A percentile compares a stretch with the other conserved stretches of the same genome.
Conservation (phyloP, 2,113 vertebrate species). For the Carassius auratus region DNA sequence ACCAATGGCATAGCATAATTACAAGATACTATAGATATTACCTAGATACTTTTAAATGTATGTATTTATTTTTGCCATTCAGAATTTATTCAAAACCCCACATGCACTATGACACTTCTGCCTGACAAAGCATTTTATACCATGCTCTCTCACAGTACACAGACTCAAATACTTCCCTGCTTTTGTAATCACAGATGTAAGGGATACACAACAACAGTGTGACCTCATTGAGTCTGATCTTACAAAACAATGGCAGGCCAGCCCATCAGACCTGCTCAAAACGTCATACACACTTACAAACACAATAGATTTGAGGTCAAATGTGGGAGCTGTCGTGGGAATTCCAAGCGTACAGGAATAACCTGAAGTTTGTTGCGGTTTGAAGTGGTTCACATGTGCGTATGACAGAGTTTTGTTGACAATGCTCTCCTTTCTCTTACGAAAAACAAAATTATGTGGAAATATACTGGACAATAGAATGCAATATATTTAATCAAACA, state of each 20-base stretch:
- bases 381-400: slow-evolving; percentile 45
- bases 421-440: neutral
- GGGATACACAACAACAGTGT: slow-evolving; percentile 71
- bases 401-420: neutral
- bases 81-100: neutral
- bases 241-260: slow-evolving; percentile 71
- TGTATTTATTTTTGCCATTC: neutral
- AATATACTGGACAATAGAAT: too few relatives aligned
- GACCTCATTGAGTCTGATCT: slow-evolving; percentile 62
- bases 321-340: slow-evolving; percentile 67
- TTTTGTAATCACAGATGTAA: slow-evolving; percentile 67
- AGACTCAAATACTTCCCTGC: slow-evolving; percentile 20
- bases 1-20: neutral
- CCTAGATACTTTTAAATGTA: neutral
- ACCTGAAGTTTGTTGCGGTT: slow-evolving; percentile 67
- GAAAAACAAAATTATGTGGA: too few relatives aligned
- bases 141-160: slow-evolving; percentile 26
- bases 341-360: slow-evolving; percentile 73
- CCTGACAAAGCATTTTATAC: slow-evolving; percentile 16
- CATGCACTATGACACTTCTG: neutral
- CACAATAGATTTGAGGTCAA: slow-evolving; percentile 75
- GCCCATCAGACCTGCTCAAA: slow-evolving; percentile 68
- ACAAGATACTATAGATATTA: too few relatives aligned
- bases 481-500: too few relatives aligned
- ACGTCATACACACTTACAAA: slow-evolving; percentile 60